These are phyloP conservation scores for Ganaspis sp. DNA, from an alignment of 1,140 invertebrate genomes.

Conservation along the genomic window DNA sequence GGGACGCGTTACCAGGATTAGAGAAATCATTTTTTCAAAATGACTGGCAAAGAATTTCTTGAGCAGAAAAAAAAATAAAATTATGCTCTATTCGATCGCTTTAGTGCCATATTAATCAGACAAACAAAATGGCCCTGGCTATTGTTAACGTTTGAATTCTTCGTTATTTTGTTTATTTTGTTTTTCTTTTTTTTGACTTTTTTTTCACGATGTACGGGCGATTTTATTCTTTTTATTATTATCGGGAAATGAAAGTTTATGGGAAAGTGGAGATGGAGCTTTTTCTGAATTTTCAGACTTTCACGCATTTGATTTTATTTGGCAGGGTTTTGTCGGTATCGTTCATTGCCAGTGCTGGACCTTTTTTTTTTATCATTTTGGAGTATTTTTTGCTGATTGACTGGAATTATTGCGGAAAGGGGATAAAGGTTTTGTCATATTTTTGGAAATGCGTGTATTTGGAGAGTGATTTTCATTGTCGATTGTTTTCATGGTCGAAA, in stretches of 20 bases:
- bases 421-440: too few species aligned
- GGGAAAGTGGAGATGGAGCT: slow-evolving; percentile 29
- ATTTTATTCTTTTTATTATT: too few species aligned
- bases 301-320: not conserved
- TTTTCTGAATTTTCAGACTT: not conserved
- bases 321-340: not conserved
- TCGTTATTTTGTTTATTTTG: not conserved
- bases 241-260: slow-evolving; percentile 22
- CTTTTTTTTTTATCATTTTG: not conserved
- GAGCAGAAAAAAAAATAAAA: not conserved
- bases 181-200: slow-evolving; percentile 9
- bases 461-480: too few species aligned
- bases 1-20: slow-evolving; percentile 13
- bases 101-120: slow-evolving; percentile 61
- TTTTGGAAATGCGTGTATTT: too few species aligned
- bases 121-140: slow-evolving; percentile 13
- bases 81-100: slow-evolving; percentile 54
- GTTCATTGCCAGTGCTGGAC: slow-evolving; percentile 23
- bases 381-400: too few species aligned
- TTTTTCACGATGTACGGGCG: slow-evolving; percentile 22
- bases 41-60: not conserved
- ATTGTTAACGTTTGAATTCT: slow-evolving; percentile 59
- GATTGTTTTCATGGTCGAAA: too few species aligned
- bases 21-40: not conserved
- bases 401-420: too few species aligned